Conservation (phyloP, 2,797 vertebrate genomes). For the Coregonus suidteri region DNA sequence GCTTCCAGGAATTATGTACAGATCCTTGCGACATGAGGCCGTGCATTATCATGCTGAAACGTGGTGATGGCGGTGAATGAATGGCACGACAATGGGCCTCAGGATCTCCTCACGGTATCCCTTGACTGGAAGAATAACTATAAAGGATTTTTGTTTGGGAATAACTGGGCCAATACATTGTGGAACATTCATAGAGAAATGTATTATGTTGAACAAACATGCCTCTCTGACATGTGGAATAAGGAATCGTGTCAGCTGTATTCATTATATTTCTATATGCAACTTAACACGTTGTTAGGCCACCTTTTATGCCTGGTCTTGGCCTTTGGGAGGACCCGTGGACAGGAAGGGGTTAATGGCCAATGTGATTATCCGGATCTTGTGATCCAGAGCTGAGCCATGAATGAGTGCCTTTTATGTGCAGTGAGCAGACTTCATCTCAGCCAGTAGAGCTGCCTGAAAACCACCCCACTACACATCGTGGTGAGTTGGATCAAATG, state of each 20-base stretch:
- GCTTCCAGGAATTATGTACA: too few species aligned
- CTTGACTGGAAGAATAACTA: too few species aligned
- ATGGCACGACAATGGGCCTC: too few species aligned
- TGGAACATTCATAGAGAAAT: not conserved
- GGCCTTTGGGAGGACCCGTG: not conserved
- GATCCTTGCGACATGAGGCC: too few species aligned
- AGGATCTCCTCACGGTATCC: too few species aligned
- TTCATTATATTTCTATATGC: not conserved
- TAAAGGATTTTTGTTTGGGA: not conserved
- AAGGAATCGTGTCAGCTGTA: not conserved
- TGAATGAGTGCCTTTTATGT: constrained; percentile 71
- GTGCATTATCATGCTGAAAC: too few species aligned
- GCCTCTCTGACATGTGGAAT: not conserved
- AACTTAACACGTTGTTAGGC: not conserved
- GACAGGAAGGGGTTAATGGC: constrained; percentile 53
- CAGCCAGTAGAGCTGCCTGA: constrained; percentile 10
- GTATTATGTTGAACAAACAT: not conserved
- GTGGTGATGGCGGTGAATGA: too few species aligned
- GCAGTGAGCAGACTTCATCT: constrained; percentile 34
- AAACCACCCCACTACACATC: constrained; percentile 30
- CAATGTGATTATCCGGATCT: constrained; percentile 77
- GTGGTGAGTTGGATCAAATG: constrained; percentile 61
- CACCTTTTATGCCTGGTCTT: not conserved
- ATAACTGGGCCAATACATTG: not conserved
- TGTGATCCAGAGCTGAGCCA: constrained; percentile 72